These are phyloP conservation scores for Drosophila watanabei DNA, from an alignment of 1,140 invertebrate species.

Conservation along the genomic window DNA sequence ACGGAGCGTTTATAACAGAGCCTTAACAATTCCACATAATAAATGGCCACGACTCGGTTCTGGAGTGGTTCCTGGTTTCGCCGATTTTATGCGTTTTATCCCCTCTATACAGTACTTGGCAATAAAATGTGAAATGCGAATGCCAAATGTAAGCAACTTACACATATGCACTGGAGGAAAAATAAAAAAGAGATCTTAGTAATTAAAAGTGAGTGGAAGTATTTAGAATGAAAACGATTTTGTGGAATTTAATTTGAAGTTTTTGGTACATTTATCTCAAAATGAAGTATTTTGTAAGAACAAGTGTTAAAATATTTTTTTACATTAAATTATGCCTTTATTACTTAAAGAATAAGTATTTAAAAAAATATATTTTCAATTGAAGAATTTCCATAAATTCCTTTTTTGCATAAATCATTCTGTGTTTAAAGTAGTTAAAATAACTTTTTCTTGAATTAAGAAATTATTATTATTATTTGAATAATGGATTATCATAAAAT, in stretches of 20 bases:
- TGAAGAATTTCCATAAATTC: not conserved
- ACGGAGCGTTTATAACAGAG: slow-evolving; percentile 71
- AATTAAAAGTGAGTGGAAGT: not conserved
- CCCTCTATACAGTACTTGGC: slow-evolving; percentile 62
- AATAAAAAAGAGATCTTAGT: not conserved
- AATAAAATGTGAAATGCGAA: slow-evolving; percentile 75
- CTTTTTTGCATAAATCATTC: not conserved
- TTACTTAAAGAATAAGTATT: not conserved
- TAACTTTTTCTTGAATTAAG: not conserved
- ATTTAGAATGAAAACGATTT: too few species aligned
- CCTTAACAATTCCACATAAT: slow-evolving; percentile 75
- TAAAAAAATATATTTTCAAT: not conserved
- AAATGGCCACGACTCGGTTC: slow-evolving; percentile 69
- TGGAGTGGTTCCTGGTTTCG: slow-evolving; percentile 34
- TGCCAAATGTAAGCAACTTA: slow-evolving; percentile 74
- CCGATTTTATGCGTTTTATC: slow-evolving; percentile 77
- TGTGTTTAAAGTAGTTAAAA: not conserved
- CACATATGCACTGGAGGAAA: slow-evolving; percentile 16
- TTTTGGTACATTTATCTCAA: too few species aligned
- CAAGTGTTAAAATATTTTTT: not conserved
- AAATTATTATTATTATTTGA: not conserved
- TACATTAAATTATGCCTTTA: too few species aligned
- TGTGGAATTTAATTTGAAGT: rapidly evolving
- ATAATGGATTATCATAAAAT: too few species aligned
- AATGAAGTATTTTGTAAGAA: too few species aligned